A percentile compares a stretch with the other conserved stretches of the same genome.
phyloP scores from a whole-genome alignment of 1,140 invertebrate genomes.

The Lepidurus couesii region DNA sequence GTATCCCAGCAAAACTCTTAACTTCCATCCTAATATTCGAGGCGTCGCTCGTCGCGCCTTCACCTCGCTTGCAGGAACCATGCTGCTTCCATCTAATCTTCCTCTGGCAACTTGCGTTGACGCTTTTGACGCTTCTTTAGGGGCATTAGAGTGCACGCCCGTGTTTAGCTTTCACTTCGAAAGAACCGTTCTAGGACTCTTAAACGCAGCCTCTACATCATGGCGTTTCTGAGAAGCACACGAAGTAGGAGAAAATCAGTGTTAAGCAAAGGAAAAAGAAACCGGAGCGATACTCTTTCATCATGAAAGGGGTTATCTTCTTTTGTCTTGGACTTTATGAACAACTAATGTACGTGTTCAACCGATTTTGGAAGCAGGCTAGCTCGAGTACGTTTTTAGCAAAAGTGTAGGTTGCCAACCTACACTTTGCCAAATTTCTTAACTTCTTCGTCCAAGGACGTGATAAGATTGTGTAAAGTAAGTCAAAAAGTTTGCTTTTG shows the following conservation, averaged over 20 bases:
- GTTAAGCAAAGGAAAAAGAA: no score
- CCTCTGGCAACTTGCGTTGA: neutral
- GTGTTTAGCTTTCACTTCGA: neutral
- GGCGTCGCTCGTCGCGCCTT: neutral
- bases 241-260: neutral
- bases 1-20: neutral
- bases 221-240: neutral
- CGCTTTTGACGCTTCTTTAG: neutral
- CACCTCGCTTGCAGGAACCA: neutral
- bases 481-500: no score
- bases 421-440: no score
- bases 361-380: no score
- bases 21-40: conserved; percentile 5
- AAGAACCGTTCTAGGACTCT: neutral
- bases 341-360: no score
- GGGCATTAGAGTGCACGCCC: neutral
- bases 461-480: no score
- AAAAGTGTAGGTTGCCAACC: no score
- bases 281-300: no score
- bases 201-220: neutral
- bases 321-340: no score
- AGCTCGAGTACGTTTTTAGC: no score
- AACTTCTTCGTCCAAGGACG: no score
- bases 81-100: conserved; percentile 14
- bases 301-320: no score